phyloP scores from a whole-genome alignment of 2,797 vertebrate genomes.

The Heteromormyrus szaboi region DNA sequence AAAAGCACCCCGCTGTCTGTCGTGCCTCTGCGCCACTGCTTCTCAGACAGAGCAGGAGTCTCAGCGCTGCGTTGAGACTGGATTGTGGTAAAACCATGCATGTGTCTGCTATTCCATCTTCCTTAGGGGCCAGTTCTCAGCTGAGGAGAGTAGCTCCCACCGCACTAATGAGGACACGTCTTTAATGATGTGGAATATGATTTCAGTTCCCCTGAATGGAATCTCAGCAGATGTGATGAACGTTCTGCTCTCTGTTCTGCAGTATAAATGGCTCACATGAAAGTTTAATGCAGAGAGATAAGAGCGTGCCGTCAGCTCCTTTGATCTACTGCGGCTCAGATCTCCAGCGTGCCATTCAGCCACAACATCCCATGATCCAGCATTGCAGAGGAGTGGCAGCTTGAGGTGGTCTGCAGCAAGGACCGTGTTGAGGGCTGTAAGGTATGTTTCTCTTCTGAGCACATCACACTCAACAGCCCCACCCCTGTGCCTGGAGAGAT shows the following conservation, averaged over 20 bases:
- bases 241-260: not conserved
- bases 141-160: not conserved
- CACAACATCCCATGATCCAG: not conserved
- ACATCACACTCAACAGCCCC: not conserved
- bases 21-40: not conserved
- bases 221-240: slow-evolving; percentile 8
- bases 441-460: not conserved
- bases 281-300: slow-evolving; percentile 21
- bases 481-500: too few relatives aligned
- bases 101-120: not conserved
- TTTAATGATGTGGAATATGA: not conserved
- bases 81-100: not conserved
- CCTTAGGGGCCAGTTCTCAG: not conserved
- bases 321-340: slow-evolving; percentile 11
- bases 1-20: not conserved
- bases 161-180: not conserved
- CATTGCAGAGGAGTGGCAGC: slow-evolving; percentile 19
- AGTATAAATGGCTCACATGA: slow-evolving; percentile 23
- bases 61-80: not conserved
- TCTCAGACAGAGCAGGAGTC: not conserved
- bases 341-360: not conserved
- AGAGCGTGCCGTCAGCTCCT: slow-evolving; percentile 14
- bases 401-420: slow-evolving; percentile 3
- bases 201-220: not conserved
- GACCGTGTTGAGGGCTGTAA: not conserved